Evolutionary conservation across 2,888 invertebrate species (phyloP).

Genomic region (Escarpia spicata): DNA sequence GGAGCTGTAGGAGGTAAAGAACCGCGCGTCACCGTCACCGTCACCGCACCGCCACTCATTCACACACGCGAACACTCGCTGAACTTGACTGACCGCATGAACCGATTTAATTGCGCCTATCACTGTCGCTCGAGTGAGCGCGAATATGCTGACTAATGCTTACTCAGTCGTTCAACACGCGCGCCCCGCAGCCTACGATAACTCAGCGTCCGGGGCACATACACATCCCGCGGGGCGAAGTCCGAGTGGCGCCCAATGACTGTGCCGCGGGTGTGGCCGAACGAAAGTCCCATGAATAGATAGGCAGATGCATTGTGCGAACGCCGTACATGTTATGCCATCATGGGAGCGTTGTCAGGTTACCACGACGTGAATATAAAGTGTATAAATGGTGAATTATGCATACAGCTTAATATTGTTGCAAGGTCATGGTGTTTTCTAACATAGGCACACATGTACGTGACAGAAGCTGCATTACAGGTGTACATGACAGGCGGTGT

Average conservation of each 20-base stretch:
- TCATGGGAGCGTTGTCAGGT: background rate
- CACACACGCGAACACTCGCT: background rate
- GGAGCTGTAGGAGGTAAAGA: background rate
- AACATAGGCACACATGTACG: background rate
- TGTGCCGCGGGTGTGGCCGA: background rate
- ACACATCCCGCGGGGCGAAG: background rate
- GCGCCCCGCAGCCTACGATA: background rate
- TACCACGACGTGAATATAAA: background rate
- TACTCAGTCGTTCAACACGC: background rate
- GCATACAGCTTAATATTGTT: background rate
- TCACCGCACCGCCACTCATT: background rate
- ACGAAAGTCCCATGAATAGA: background rate
- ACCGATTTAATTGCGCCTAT: background rate
- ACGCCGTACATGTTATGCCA: background rate
- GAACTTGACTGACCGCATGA: background rate
- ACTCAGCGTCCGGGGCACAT: background rate
- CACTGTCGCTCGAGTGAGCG: background rate
- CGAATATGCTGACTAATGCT: constrained; percentile 2
- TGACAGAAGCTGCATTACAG: background rate
- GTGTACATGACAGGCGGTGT: background rate
- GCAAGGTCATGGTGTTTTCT: background rate
- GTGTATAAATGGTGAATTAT: background rate
- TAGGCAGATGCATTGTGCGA: background rate
- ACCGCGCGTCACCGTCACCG: background rate
- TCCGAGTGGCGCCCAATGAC: background rate